These are phyloP conservation scores for Ctenochaetus hawaiiensis DNA, from an alignment of 2,797 vertebrate species.

Conservation along the genomic window DNA sequence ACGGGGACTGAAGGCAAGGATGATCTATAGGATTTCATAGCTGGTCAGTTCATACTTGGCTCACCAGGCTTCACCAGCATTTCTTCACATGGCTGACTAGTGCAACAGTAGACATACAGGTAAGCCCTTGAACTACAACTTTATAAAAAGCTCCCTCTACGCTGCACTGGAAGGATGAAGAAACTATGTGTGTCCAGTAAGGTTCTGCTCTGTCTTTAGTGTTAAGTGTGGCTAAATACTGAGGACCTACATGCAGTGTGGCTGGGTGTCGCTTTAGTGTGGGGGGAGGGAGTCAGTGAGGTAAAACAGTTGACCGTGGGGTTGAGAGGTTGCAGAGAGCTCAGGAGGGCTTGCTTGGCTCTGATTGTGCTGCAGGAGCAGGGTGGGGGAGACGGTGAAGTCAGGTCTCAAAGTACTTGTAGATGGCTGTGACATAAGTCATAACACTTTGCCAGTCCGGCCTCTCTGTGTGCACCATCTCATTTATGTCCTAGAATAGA, in stretches of 20 bases:
- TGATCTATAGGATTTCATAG: not conserved
- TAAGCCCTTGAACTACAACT: slow-evolving; percentile 35
- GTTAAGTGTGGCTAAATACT: slow-evolving; percentile 44
- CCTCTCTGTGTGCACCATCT: slow-evolving; percentile 95
- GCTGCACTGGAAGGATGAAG: slow-evolving; percentile 31
- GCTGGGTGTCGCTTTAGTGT: slow-evolving; percentile 26
- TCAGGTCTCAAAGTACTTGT: slow-evolving; percentile 99
- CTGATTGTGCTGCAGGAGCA: slow-evolving; percentile 52
- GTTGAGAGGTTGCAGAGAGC: slow-evolving; percentile 39
- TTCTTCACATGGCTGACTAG: slow-evolving; percentile 36
- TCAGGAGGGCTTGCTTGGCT: slow-evolving; percentile 38
- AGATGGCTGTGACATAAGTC: slow-evolving; percentile 98
- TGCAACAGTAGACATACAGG: slow-evolving; percentile 36
- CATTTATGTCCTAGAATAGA: slow-evolving; percentile 92
- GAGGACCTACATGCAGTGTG: slow-evolving; percentile 27
- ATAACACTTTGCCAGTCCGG: slow-evolving; percentile 98
- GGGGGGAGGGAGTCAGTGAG: slow-evolving; percentile 41
- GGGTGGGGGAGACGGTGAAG: not conserved
- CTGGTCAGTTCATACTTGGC: slow-evolving; percentile 34
- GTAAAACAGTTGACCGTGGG: slow-evolving; percentile 56
- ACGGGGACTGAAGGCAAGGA: slow-evolving; percentile 26
- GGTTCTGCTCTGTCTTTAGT: slow-evolving; percentile 38
- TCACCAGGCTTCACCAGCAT: slow-evolving; percentile 6
- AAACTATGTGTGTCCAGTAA: slow-evolving; percentile 38
- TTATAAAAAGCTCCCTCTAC: slow-evolving; percentile 12